Evolutionary conservation across 2,888 invertebrate species (phyloP).

Genomic region (Trachelus stipa): DNA sequence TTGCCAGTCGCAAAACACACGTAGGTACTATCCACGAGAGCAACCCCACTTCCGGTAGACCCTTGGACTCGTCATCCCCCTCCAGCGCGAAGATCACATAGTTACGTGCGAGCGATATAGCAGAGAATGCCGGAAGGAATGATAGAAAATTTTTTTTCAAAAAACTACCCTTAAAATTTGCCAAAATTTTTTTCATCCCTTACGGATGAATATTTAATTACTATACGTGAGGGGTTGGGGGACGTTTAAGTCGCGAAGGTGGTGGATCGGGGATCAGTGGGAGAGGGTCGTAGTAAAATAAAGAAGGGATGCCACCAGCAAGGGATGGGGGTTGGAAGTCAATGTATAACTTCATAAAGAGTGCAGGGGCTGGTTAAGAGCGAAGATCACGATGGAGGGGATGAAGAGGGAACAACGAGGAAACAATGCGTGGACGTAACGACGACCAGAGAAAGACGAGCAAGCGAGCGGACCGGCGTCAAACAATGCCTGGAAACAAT

Average conservation of each 20-base stretch:
- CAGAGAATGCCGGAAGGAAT: too few relatives aligned
- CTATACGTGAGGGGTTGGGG: fast-evolving
- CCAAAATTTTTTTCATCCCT: neutral
- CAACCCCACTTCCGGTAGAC: neutral
- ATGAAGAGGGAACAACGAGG: conserved; percentile 44
- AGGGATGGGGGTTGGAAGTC: conserved; percentile 7
- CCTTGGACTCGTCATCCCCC: neutral
- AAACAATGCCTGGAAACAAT: conserved; percentile 62
- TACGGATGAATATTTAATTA: neutral
- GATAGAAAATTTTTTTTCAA: neutral
- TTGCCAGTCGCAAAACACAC: conserved; percentile 8
- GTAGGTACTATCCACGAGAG: neutral
- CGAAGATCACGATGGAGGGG: conserved; percentile 22
- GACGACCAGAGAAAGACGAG: conserved; percentile 43
- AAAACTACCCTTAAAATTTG: neutral
- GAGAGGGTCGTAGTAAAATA: neutral
- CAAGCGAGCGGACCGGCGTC: conserved; percentile 40
- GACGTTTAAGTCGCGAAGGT: neutral
- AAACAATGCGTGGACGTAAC: conserved; percentile 56
- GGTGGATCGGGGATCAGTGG: neutral
- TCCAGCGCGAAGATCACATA: neutral
- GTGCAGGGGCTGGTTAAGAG: conserved; percentile 17
- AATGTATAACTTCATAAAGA: conserved; percentile 3
- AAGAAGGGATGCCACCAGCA: neutral
- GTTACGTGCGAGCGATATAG: neutral